These are phyloP conservation scores for Chaetodon trifasciatus DNA, from an alignment of 2,797 vertebrate species.

Conservation along the genomic window DNA sequence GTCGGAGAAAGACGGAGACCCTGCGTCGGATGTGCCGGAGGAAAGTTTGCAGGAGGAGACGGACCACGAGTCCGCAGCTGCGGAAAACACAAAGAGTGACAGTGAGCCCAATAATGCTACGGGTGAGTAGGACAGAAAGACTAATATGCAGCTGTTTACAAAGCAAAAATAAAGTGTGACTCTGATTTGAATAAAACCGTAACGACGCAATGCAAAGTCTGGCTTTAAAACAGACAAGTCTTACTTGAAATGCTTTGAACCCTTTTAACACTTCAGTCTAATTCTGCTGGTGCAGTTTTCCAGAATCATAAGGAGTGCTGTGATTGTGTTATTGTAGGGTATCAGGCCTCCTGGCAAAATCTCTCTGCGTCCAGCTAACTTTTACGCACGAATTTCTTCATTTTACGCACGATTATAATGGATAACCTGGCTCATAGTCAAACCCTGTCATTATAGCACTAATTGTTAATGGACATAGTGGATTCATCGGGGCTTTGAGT, in stretches of 20 bases:
- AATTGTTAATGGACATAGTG: background rate
- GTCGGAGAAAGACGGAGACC: constrained; percentile 79
- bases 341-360: constrained; percentile 19
- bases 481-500: background rate
- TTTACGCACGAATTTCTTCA: constrained; percentile 63
- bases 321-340: constrained; percentile 24
- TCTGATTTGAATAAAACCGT: background rate
- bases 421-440: background rate
- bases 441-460: background rate
- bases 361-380: constrained; percentile 4
- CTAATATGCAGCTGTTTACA: background rate
- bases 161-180: background rate
- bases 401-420: constrained; percentile 35
- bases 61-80: constrained; percentile 85
- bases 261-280: background rate
- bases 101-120: constrained; percentile 89
- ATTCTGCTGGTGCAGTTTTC: background rate
- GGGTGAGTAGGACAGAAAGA: constrained; percentile 82
- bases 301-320: background rate
- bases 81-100: constrained; percentile 90
- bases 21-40: constrained; percentile 79
- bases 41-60: constrained; percentile 86
- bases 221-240: background rate
- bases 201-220: background rate
- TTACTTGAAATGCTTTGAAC: background rate